These are phyloP conservation scores for Nasonia giraulti DNA, from an alignment of 1,140 invertebrate species.

Conservation along the genomic window DNA sequence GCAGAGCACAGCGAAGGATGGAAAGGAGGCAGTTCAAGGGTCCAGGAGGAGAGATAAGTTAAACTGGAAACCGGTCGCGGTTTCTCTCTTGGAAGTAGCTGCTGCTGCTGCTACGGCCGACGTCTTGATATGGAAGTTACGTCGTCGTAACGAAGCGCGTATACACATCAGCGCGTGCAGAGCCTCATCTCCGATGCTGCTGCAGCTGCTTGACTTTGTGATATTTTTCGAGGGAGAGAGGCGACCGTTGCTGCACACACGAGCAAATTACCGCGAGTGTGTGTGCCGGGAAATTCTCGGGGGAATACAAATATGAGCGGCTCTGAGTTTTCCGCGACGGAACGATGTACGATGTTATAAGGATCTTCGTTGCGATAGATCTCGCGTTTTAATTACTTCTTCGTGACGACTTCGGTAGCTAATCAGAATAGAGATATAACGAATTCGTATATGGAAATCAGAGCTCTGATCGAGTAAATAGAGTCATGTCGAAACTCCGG, in stretches of 20 bases:
- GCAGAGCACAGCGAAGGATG: background rate
- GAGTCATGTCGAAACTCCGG: background rate
- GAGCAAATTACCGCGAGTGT: background rate
- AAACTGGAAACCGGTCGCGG: conserved; percentile 31
- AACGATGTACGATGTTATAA: too few relatives aligned
- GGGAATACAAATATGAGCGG: background rate
- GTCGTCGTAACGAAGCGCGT: conserved; percentile 13
- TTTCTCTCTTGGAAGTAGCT: conserved; percentile 17
- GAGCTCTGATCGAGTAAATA: too few relatives aligned
- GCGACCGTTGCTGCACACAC: too few relatives aligned
- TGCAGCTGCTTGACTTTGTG: background rate
- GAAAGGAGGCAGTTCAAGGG: conserved; percentile 6
- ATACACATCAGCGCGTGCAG: background rate
- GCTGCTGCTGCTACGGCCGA: background rate
- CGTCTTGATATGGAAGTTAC: conserved; percentile 38
- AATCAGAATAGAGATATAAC: too few relatives aligned
- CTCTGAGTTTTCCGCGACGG: background rate
- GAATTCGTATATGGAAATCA: too few relatives aligned
- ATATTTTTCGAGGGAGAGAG: background rate
- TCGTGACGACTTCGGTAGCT: background rate
- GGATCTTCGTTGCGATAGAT: too few relatives aligned
- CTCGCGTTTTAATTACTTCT: background rate
- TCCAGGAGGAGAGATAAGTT: conserved; percentile 8
- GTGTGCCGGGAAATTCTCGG: background rate
- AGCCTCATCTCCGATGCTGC: background rate